A percentile compares a stretch with the other conserved stretches of the same genome.
phyloP scores from a whole-genome alignment of 2,888 invertebrate genomes.

The Melinaea menophilus region DNA sequence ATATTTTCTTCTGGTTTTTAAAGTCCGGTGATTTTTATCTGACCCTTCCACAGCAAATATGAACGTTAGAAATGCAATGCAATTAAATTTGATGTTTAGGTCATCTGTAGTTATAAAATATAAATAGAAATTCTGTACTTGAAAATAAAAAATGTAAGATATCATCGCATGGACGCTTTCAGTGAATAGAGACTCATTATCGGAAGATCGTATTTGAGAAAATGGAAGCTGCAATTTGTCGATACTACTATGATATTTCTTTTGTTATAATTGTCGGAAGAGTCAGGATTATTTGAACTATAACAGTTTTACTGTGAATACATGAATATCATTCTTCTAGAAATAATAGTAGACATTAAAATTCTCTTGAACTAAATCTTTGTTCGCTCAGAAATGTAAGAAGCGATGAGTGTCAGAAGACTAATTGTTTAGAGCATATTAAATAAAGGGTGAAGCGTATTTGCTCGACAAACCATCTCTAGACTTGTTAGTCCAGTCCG shows the following conservation, averaged over 20 bases:
- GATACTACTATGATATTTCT: slow-evolving; percentile 1
- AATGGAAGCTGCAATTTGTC: slow-evolving; percentile 4
- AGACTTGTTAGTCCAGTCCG: slow-evolving; percentile 20
- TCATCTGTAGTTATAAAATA: not conserved
- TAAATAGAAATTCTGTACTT: no score
- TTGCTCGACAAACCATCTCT: slow-evolving; percentile 20
- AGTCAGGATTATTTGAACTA: slow-evolving; percentile 1
- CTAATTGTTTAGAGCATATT: slow-evolving; percentile 10
- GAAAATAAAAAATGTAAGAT: slow-evolving; percentile 5
- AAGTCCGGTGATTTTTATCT: not conserved
- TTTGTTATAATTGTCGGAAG: slow-evolving; percentile 1
- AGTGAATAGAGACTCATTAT: slow-evolving; percentile 21
- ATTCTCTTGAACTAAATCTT: not conserved
- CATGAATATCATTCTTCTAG: not conserved
- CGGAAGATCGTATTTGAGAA: slow-evolving; percentile 6
- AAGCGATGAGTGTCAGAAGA: not conserved
- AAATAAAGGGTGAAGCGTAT: slow-evolving; percentile 19
- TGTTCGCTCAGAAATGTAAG: not conserved
- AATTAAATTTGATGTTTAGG: slow-evolving; percentile 7
- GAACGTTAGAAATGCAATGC: slow-evolving; percentile 1
- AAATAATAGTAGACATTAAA: slow-evolving; percentile 1
- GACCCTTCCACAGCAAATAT: not conserved
- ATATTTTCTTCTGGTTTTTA: not conserved
- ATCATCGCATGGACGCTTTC: slow-evolving; percentile 14
- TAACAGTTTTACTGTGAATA: not conserved